Conservation (phyloP, 1,140 invertebrate genomes). For the Pectinophora gossypiella region DNA sequence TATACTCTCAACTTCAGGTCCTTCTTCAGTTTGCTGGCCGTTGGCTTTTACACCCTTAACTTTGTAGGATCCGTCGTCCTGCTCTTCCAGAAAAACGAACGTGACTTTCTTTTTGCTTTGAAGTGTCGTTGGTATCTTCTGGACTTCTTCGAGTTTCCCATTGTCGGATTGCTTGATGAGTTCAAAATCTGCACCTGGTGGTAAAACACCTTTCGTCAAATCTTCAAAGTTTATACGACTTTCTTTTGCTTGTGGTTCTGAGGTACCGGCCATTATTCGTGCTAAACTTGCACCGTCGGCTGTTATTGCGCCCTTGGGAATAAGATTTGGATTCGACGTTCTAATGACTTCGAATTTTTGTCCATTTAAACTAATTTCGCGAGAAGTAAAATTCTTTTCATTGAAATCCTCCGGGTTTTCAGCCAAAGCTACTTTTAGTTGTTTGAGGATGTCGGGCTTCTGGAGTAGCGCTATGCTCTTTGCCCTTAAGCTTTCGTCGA, state of each 20-base stretch:
- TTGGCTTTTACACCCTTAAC: conserved; percentile 86
- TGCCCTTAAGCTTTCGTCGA: conserved; percentile 58
- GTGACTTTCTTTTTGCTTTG: conserved; percentile 87
- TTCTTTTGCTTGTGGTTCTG: conserved; percentile 48
- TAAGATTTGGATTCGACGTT: conserved; percentile 79
- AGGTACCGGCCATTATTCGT: conserved; percentile 55
- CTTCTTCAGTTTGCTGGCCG: conserved; percentile 82
- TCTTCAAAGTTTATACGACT: conserved; percentile 79
- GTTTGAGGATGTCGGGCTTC: conserved; percentile 79
- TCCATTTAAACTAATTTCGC: conserved; percentile 84
- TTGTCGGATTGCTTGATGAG: conserved; percentile 83
- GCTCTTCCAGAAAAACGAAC: conserved; percentile 89
- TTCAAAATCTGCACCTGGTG: conserved; percentile 86
- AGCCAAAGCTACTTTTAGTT: conserved; percentile 82
- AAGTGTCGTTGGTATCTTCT: conserved; percentile 77
- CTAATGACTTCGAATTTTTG: conserved; percentile 84
- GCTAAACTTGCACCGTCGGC: conserved; percentile 60
- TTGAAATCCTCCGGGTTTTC: conserved; percentile 79
- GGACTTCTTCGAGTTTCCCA: conserved; percentile 83
- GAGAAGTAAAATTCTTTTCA: conserved; percentile 82
- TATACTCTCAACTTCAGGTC: conserved; percentile 86
- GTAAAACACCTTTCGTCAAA: conserved; percentile 84
- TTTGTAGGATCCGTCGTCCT: conserved; percentile 88
- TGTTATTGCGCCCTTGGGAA: conserved; percentile 72
- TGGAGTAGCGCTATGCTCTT: conserved; percentile 61